Evolutionary conservation across 2,797 vertebrate genomes (phyloP).

Genomic region (Hypotaenidia okinawae): DNA sequence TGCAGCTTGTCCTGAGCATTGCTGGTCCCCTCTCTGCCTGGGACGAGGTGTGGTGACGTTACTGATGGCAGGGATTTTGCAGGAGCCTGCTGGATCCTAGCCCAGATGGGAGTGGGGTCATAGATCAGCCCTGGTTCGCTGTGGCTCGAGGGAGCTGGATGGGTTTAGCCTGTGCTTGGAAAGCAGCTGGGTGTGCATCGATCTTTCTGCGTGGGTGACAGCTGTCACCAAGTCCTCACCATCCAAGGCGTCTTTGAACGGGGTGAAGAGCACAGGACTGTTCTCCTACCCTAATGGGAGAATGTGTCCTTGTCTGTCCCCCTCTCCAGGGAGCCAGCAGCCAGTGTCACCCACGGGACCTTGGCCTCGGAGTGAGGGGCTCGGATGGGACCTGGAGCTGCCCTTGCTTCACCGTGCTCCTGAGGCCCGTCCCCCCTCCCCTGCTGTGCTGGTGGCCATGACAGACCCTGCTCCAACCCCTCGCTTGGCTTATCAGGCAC

Average conservation of each 20-base stretch:
- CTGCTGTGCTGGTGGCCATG: background rate
- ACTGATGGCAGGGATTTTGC: fast-evolving
- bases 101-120: background rate
- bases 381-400: background rate
- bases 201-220: background rate
- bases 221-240: background rate
- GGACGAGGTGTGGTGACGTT: fast-evolving
- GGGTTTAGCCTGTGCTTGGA: background rate
- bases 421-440: fast-evolving
- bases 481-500: background rate
- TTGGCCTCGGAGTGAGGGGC: background rate
- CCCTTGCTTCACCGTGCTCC: background rate
- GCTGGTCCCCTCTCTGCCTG: background rate
- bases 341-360: background rate
- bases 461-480: background rate
- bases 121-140: background rate
- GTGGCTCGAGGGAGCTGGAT: background rate
- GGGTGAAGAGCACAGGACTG: background rate
- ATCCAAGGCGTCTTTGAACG: background rate
- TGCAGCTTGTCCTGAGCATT: background rate
- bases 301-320: background rate
- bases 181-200: background rate
- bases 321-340: constrained; percentile 14
- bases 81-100: fast-evolving
- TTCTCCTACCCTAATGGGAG: background rate